Evolutionary conservation across 2,797 vertebrate genomes (phyloP).

Genomic region (Numenius phaeopus): DNA sequence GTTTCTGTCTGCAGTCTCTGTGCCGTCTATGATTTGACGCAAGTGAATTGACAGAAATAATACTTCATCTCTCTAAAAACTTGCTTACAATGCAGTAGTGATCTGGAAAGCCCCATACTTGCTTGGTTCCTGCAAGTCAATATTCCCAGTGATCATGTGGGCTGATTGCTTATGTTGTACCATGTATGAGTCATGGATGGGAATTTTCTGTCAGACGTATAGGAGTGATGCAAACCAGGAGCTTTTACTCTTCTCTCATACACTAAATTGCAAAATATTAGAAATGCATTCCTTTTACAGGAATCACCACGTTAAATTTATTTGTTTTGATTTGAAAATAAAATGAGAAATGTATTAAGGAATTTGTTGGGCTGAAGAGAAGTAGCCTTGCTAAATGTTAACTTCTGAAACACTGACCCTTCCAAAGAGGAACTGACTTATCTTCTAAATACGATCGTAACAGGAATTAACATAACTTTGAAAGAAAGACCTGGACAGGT

Average conservation of each 20-base stretch:
- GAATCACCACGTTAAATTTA: neutral
- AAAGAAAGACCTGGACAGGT: neutral
- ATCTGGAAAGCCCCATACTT: conserved; percentile 43
- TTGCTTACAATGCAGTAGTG: neutral
- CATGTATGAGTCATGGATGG: neutral
- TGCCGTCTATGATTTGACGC: neutral
- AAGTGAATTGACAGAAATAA: neutral
- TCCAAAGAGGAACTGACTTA: neutral
- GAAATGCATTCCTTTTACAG: neutral
- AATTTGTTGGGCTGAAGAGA: neutral
- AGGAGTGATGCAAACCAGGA: neutral
- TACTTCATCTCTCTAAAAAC: neutral
- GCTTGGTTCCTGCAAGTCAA: neutral
- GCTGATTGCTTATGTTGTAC: neutral
- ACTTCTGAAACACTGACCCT: neutral
- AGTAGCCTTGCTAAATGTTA: neutral
- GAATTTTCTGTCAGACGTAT: neutral
- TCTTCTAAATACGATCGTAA: neutral
- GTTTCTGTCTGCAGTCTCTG: neutral
- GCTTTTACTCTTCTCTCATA: neutral
- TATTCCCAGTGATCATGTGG: neutral
- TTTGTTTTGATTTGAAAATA: neutral
- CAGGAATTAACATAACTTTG: neutral
- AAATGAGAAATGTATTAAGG: neutral
- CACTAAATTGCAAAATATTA: neutral